Evolutionary conservation across 2,113 vertebrate genomes (phyloP), one percentile per base, ranked within the genome.

Genomic region (Coregonus clupeaformis): DNA sequence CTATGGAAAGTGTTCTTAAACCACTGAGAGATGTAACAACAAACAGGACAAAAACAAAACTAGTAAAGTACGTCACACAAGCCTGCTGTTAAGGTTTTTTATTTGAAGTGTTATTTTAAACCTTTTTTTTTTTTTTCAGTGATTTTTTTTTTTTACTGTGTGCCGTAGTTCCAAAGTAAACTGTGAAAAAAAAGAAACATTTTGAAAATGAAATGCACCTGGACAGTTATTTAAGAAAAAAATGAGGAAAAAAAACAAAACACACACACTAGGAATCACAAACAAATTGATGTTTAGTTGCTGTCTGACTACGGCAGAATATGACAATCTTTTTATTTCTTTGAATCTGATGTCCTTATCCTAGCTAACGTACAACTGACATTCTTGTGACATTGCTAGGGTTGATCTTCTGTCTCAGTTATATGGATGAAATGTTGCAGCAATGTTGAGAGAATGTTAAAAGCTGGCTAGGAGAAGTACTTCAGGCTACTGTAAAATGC

Each of bases 321-420:
- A 96, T 94, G 97, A 98, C 98, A 99, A 98, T 98, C 97, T 91
- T 95, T 94, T 95, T 96, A 96, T 96, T 95, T 95, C 93, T 92
- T 92, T 94, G 90, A 95, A 89, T 94, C 95, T 93, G 95, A 93
- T 91, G 95, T 95, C 94, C 93, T 89, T 90, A 80, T 86, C 85
- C 82, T 74, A 86, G 87, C 82, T 12, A 75, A 79, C 77, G 86
- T 91, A 89, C 36, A 42, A 89, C 82, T 83, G 80, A 82, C 57
- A 62, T 86, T 91, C 84, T 83, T 70, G 47, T 64, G 47, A 67
- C 65, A 64, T 76, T 72, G 77, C 29, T 76, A 24, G 60, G 80
- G 79, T 75, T 12, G 70, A 29, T 62, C n/a, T 65, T 29, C 25
- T 42, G 36, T 60, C 68, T 18, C 49, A 59, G 25, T 65, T 5